A percentile compares a stretch with the other conserved stretches of the same genome.
phyloP scores from a whole-genome alignment of 2,888 invertebrate genomes.

The Deilephila elpenor region DNA sequence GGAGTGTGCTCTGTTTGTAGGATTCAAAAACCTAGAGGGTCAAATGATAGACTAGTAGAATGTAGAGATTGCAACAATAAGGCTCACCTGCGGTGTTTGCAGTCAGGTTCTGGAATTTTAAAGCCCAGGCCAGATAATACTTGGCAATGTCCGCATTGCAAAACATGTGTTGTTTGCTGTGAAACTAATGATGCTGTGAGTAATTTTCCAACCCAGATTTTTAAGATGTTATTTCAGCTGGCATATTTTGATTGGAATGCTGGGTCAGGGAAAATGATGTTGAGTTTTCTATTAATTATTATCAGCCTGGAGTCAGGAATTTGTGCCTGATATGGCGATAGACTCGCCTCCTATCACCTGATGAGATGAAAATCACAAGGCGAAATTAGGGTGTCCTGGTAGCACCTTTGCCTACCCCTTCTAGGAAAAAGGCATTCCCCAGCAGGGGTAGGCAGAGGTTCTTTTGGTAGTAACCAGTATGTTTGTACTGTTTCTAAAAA shows the following conservation, averaged over 20 bases:
- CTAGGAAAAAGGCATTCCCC: too few species aligned
- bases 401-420: too few species aligned
- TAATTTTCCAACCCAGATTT: conserved; percentile 42
- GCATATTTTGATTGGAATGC: background rate
- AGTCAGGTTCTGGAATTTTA: conserved; percentile 87
- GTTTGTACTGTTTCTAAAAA: too few species aligned
- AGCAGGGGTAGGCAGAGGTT: too few species aligned
- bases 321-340: too few species aligned
- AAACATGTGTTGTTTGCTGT: conserved; percentile 92
- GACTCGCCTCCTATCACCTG: too few species aligned
- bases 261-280: too few species aligned
- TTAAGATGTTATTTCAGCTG: background rate
- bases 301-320: too few species aligned
- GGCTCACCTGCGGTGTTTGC: conserved; percentile 89
- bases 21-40: conserved; percentile 83
- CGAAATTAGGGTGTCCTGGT: too few species aligned
- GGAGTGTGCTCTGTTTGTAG: conserved; percentile 87
- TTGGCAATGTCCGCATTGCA: conserved; percentile 96
- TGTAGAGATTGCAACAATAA: conserved; percentile 90
- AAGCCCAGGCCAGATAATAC: conserved; percentile 87
- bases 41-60: conserved; percentile 86
- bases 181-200: conserved; percentile 91
- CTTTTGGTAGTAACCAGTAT: background rate
- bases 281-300: too few species aligned
- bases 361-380: too few species aligned